phyloP scores from a whole-genome alignment of 1,140 invertebrate species.

The Drosophila parvula region DNA sequence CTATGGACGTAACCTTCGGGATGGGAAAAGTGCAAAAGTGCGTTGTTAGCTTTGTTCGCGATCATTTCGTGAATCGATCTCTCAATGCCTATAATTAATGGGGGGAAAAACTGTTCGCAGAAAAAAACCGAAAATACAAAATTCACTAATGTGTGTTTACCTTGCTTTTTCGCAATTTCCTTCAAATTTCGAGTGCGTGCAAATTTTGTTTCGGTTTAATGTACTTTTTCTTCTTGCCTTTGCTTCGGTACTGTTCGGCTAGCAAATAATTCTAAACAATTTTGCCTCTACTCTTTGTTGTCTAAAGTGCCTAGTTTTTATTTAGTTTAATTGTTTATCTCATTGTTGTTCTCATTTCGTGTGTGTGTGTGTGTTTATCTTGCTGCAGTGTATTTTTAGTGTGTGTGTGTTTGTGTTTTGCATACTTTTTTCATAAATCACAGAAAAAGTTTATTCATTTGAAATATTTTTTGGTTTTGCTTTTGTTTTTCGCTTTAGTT shows the following conservation, averaged over 20 bases:
- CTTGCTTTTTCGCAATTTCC: slow-evolving; percentile 19
- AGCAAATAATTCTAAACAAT: slow-evolving; percentile 74
- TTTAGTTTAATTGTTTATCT: slow-evolving; percentile 52
- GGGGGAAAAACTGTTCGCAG: slow-evolving; percentile 26
- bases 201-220: slow-evolving; percentile 42
- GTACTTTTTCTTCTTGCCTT: slow-evolving; percentile 3
- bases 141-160: slow-evolving; percentile 15
- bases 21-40: slow-evolving; percentile 80
- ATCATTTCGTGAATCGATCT: not conserved
- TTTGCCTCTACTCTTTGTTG: slow-evolving; percentile 54
- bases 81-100: slow-evolving; percentile 30
- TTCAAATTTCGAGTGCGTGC: slow-evolving; percentile 55
- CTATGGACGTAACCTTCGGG: slow-evolving; percentile 83
- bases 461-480: slow-evolving; percentile 57
- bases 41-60: slow-evolving; percentile 58
- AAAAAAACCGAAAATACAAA: slow-evolving; percentile 28
- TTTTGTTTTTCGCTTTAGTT: slow-evolving; percentile 30
- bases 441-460: slow-evolving; percentile 81
- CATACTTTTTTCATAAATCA: slow-evolving; percentile 82
- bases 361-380: slow-evolving; percentile 38
- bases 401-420: slow-evolving; percentile 48
- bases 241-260: slow-evolving; percentile 17
- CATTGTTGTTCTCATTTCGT: not conserved
- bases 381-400: slow-evolving; percentile 35
- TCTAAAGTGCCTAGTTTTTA: slow-evolving; percentile 65